Evolutionary conservation across 2,888 invertebrate species (phyloP).

Genomic region (Chrysolina oricalcia): DNA sequence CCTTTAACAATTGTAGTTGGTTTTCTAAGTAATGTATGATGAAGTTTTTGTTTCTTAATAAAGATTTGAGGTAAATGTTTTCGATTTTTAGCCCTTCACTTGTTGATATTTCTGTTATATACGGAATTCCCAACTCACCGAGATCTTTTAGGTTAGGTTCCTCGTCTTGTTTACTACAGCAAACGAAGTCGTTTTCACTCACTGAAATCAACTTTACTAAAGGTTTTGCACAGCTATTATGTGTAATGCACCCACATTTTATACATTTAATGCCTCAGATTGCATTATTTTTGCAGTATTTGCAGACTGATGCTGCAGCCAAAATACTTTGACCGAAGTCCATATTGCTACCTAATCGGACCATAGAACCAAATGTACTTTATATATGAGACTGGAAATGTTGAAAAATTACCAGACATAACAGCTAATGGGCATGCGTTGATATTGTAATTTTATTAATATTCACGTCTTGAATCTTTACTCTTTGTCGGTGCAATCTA

Average conservation of each 20-base stretch:
- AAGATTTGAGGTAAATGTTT: not conserved
- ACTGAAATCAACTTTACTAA: not conserved
- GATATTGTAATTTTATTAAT: not conserved
- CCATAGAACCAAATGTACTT: no score
- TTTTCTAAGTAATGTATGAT: not conserved
- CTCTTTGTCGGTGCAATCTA: conserved; percentile 6
- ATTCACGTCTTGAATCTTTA: not conserved
- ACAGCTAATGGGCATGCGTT: not conserved
- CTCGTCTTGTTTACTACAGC: not conserved
- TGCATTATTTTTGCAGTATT: not conserved
- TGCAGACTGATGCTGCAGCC: not conserved
- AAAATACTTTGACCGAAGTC: no score
- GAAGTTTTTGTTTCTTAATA: not conserved
- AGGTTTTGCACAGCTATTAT: not conserved
- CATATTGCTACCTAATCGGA: no score
- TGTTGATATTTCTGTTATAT: not conserved
- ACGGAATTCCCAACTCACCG: not conserved
- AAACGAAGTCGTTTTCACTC: not conserved
- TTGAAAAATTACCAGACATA: not conserved
- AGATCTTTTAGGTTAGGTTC: no score
- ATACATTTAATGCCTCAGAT: not conserved
- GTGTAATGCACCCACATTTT: not conserved
- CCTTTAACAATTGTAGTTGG: not conserved
- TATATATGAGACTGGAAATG: no score
- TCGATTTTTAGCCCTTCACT: not conserved